phyloP scores from a whole-genome alignment of 1,140 invertebrate species.

The Psilanteris sp. region DNA sequence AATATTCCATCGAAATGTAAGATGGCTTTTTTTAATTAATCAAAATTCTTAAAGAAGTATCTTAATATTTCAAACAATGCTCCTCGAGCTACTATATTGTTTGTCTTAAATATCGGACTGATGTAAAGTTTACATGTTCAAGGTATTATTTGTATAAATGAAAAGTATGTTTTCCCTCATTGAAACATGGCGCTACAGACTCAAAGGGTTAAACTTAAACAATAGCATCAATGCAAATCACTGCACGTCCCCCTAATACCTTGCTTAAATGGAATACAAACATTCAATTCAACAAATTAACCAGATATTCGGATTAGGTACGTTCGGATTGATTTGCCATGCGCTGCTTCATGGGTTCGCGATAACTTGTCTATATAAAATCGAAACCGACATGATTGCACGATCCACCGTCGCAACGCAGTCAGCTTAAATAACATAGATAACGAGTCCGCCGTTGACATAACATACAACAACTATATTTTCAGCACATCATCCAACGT shows the following conservation, averaged over 20 bases:
- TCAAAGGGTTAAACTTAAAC: conserved; percentile 19
- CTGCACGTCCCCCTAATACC: conserved; percentile 21
- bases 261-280: conserved; percentile 42
- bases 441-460: conserved; percentile 33
- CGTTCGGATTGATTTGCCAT: conserved; percentile 48
- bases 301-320: conserved; percentile 56
- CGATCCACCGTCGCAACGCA: conserved; percentile 19
- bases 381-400: conserved; percentile 56
- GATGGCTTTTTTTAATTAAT: too few species aligned
- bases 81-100: too few species aligned
- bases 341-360: conserved; percentile 34
- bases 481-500: conserved; percentile 17
- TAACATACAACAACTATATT: conserved; percentile 33
- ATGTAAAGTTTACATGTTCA: too few species aligned
- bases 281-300: conserved; percentile 62
- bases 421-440: conserved; percentile 42
- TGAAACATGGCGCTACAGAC: neutral
- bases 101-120: too few species aligned
- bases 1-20: too few species aligned
- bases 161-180: neutral
- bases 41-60: too few species aligned
- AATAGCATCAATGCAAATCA: conserved; percentile 15
- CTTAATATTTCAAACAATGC: too few species aligned
- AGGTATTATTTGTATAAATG: neutral
- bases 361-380: conserved; percentile 49